These are phyloP conservation scores for Agriopis leucophaearia DNA, from an alignment of 2,888 invertebrate species.

Conservation along the genomic window DNA sequence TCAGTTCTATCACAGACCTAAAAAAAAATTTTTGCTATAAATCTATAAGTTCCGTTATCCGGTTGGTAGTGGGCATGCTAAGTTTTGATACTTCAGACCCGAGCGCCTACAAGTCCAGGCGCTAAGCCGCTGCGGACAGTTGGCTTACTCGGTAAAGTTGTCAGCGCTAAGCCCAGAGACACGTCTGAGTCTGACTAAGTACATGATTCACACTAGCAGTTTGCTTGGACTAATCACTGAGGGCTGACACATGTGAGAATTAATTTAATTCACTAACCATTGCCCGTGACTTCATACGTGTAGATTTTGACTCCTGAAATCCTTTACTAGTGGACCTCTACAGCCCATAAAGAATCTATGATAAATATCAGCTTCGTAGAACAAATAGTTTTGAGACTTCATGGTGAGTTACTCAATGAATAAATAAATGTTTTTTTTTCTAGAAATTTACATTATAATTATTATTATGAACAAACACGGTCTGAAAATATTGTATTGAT, in stretches of 20 bases:
- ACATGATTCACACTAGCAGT: slow-evolving; percentile 44
- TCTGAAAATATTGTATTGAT: too few species aligned
- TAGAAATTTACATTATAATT: too few species aligned
- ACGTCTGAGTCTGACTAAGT: slow-evolving; percentile 47
- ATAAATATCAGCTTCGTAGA: too few species aligned
- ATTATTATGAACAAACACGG: too few species aligned
- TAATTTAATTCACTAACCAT: not conserved
- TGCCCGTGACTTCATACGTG: not conserved
- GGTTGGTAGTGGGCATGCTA: slow-evolving; percentile 12
- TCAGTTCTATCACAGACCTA: not conserved
- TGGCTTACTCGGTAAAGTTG: slow-evolving; percentile 36
- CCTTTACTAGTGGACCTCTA: too few species aligned
- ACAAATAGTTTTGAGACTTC: too few species aligned
- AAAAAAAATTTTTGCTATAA: too few species aligned
- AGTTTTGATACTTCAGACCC: slow-evolving; percentile 27
- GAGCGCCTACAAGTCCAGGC: slow-evolving; percentile 19
- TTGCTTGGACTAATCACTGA: slow-evolving; percentile 27
- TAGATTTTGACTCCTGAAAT: too few species aligned
- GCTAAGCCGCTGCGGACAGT: slow-evolving; percentile 29
- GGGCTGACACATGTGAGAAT: slow-evolving; percentile 36
- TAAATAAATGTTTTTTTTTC: too few species aligned
- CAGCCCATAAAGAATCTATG: too few species aligned
- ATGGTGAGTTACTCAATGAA: too few species aligned
- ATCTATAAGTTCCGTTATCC: too few species aligned
- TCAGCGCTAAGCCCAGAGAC: slow-evolving; percentile 48